Conservation (phyloP, 2,113 vertebrate species). For the Ranitomeya variabilis region DNA sequence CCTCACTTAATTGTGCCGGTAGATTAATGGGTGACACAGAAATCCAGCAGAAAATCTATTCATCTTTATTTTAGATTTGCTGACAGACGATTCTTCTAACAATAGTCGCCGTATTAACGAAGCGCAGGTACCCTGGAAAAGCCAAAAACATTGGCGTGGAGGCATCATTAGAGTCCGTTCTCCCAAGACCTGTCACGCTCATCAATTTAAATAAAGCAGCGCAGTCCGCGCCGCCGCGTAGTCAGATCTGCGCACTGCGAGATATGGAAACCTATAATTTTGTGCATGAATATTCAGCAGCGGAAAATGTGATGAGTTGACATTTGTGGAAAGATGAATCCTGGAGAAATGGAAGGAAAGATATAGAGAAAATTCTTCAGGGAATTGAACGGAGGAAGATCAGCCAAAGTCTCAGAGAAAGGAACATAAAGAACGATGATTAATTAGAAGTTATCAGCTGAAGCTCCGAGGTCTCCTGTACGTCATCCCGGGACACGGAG, state of each 20-base stretch:
- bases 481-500: background rate
- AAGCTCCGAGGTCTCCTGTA: background rate
- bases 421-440: background rate
- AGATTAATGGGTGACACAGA: conserved; percentile 75
- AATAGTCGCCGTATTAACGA: conserved; percentile 68
- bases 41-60: conserved; percentile 75
- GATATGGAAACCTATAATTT: conserved; percentile 42
- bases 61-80: conserved; percentile 67
- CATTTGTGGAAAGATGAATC: conserved; percentile 42
- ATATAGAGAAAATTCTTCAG: background rate
- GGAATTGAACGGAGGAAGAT: background rate
- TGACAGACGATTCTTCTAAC: conserved; percentile 81
- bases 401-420: background rate
- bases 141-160: conserved; percentile 65
- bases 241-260: background rate
- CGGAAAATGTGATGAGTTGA: conserved; percentile 41
- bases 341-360: conserved; percentile 11
- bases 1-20: conserved; percentile 71
- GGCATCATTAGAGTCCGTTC: conserved; percentile 45
- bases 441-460: background rate
- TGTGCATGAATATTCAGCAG: conserved; percentile 50
- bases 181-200: conserved; percentile 29
- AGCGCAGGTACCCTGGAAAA: conserved; percentile 78
- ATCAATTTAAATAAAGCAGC: conserved; percentile 21
- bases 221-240: background rate